Conservation (phyloP, 1,140 invertebrate genomes). For the Andricus grossulariae region DNA sequence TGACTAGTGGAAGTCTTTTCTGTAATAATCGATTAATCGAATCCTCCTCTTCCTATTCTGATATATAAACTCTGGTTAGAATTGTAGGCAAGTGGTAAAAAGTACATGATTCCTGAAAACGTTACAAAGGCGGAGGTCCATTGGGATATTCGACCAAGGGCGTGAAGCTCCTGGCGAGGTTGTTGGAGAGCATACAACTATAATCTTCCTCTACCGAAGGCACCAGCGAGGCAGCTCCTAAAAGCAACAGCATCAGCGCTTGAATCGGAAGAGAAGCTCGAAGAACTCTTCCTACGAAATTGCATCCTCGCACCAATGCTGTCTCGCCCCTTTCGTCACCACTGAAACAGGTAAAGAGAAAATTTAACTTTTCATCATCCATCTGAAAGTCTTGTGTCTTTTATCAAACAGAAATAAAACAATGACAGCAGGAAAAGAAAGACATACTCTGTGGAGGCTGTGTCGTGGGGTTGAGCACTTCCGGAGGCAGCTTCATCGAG, state of each 20-base stretch:
- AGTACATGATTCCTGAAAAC: conserved; percentile 37
- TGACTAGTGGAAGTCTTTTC: conserved; percentile 3
- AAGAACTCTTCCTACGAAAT: conserved; percentile 90
- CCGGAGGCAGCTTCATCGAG: conserved; percentile 70
- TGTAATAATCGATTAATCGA: neutral
- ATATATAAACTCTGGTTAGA: too few species aligned
- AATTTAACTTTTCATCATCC: conserved; percentile 14
- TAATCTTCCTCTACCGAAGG: conserved; percentile 91
- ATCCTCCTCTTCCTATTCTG: neutral
- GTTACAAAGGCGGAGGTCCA: conserved; percentile 91
- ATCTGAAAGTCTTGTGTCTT: neutral
- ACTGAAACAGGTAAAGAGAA: conserved; percentile 68
- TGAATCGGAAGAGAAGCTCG: conserved; percentile 94
- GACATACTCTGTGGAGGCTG: conserved; percentile 69
- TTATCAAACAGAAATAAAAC: neutral
- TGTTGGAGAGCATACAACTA: conserved; percentile 88
- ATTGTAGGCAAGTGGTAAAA: conserved; percentile 32
- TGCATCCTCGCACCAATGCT: conserved; percentile 83
- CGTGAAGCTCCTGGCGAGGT: conserved; percentile 86
- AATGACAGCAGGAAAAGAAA: conserved; percentile 45
- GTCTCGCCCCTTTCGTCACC: conserved; percentile 76
- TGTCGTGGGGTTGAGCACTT: conserved; percentile 63
- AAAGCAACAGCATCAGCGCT: conserved; percentile 89
- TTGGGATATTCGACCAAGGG: conserved; percentile 91
- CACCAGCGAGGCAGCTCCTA: conserved; percentile 91